Percentiles rank a stretch among this genome's conserved stretches.
These are phyloP conservation scores for Buceros bicornis DNA, from an alignment of 2,797 vertebrate genomes.

Conservation along the genomic window DNA sequence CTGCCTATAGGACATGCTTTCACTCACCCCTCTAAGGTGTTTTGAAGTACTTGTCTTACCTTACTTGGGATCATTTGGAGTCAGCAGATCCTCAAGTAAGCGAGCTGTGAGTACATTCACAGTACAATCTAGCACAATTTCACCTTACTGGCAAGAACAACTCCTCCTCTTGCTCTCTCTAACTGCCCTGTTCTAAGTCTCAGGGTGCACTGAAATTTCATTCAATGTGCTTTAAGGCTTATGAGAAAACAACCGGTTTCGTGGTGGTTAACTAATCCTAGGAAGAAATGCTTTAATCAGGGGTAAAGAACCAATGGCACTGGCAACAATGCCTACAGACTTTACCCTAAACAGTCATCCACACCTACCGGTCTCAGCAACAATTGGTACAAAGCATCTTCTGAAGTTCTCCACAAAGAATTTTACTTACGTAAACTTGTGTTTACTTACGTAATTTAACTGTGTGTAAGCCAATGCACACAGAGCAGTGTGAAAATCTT, in stretches of 20 bases:
- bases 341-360: not conserved
- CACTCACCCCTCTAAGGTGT: not conserved
- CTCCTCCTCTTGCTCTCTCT: not conserved
- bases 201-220: not conserved
- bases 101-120: not conserved
- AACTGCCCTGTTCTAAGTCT: not conserved
- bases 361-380: not conserved
- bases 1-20: not conserved
- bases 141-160: not conserved
- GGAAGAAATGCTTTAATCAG: not conserved
- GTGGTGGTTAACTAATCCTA: not conserved
- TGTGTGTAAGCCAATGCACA: not conserved
- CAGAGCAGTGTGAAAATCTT: not conserved
- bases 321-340: not conserved
- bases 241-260: not conserved
- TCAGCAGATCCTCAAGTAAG: not conserved
- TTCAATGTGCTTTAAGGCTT: not conserved
- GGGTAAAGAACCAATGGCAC: not conserved
- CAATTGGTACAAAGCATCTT: not conserved
- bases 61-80: not conserved
- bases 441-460: not conserved
- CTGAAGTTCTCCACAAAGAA: not conserved
- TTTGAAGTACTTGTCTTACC: not conserved
- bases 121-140: not conserved
- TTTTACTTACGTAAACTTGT: not conserved